Percentiles rank a stretch among this genome's conserved stretches.
These are phyloP conservation scores for Hippocampus guttulatus DNA, from an alignment of 2,113 vertebrate genomes.

Conservation along the genomic window DNA sequence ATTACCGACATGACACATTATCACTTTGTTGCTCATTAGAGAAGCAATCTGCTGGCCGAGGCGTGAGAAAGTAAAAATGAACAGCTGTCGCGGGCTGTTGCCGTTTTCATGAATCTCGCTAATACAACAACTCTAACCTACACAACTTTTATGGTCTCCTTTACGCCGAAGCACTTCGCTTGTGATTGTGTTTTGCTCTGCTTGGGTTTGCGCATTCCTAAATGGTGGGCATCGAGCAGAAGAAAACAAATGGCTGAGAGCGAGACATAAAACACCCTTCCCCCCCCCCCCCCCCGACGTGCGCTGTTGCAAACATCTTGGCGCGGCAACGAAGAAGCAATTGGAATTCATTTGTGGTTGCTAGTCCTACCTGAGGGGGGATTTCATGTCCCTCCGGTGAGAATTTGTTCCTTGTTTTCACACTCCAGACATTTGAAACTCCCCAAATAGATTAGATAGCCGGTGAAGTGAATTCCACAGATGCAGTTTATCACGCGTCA, in stretches of 20 bases:
- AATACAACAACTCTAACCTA: constrained; percentile 11
- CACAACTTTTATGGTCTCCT: constrained; percentile 4
- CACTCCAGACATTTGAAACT: constrained; percentile 24
- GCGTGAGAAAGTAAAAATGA: background rate
- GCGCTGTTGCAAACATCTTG: constrained; percentile 5
- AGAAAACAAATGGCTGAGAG: background rate
- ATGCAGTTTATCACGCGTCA: constrained; percentile 17
- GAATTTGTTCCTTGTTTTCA: background rate
- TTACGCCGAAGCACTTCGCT: background rate
- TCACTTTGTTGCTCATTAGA: constrained; percentile 33
- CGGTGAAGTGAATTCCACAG: constrained; percentile 14
- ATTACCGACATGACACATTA: constrained; percentile 28
- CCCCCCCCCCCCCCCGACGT: constrained; percentile 3
- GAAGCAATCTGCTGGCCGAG: constrained; percentile 38
- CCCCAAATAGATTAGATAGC: constrained; percentile 13
- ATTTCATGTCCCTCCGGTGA: constrained; percentile 8
- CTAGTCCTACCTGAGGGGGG: constrained; percentile 9
- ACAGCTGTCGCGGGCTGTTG: constrained; percentile 6
- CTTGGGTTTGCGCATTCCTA: constrained; percentile 1
- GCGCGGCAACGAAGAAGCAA: constrained; percentile 8
- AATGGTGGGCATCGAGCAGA: constrained; percentile 22
- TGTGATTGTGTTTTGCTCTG: background rate
- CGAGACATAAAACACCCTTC: constrained; percentile 1
- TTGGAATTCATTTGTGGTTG: constrained; percentile 26
- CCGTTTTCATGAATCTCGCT: constrained; percentile 19